These are phyloP conservation scores for Hypomesus transpacificus DNA, from an alignment of 2,113 vertebrate species.

Conservation along the genomic window DNA sequence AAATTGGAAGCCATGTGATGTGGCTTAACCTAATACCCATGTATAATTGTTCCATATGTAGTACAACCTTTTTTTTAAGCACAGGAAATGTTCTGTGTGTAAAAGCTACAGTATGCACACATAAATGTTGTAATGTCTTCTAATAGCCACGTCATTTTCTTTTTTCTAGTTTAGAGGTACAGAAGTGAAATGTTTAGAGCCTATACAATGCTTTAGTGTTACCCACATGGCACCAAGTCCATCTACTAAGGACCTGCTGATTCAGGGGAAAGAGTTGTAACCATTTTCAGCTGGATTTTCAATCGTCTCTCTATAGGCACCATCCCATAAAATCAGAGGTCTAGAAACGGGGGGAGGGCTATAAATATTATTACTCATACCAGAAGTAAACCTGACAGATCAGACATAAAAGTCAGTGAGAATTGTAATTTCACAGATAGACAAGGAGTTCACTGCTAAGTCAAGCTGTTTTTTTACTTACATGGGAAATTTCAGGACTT, in stretches of 20 bases:
- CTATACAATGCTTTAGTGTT: not conserved
- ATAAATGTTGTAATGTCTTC: not conserved
- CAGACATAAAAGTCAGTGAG: conserved; percentile 8
- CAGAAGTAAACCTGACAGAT: conserved; percentile 17
- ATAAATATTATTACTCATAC: conserved; percentile 19
- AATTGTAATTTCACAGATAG: conserved; percentile 12
- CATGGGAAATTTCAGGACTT: not conserved
- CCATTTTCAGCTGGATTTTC: conserved; percentile 13
- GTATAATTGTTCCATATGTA: not conserved
- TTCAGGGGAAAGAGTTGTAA: conserved; percentile 15
- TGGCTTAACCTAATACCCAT: not conserved
- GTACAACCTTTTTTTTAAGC: not conserved
- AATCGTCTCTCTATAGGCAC: not conserved
- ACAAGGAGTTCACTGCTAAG: conserved; percentile 1
- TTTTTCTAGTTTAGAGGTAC: not conserved
- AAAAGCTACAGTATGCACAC: not conserved
- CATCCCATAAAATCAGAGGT: not conserved
- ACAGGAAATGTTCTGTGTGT: not conserved
- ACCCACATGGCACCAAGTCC: not conserved
- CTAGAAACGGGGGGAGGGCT: not conserved
- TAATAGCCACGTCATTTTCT: no score
- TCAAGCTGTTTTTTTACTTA: not conserved
- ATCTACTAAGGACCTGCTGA: conserved; percentile 11
- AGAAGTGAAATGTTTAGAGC: not conserved
- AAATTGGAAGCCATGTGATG: no score